Evolutionary conservation across 2,797 vertebrate genomes (phyloP).

Genomic region (Aplochiton taeniatus): DNA sequence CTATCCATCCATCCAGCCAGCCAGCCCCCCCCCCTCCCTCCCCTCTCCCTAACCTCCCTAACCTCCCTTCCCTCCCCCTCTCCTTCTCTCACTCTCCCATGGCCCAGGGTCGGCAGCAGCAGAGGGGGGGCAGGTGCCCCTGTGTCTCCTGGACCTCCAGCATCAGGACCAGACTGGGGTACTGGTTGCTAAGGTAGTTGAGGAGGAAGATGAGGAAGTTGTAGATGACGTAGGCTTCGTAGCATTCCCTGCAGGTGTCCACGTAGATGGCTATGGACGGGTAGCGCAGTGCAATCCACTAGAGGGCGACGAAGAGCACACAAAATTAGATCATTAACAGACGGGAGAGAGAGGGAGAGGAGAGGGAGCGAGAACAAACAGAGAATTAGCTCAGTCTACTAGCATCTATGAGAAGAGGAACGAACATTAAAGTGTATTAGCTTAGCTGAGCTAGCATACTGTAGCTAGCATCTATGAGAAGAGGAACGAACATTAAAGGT

Average conservation of each 20-base stretch:
- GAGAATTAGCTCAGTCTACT: too few relatives aligned
- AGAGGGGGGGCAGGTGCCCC: constrained; percentile 92
- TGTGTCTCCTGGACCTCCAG: constrained; percentile 97
- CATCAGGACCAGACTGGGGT: constrained; percentile 92
- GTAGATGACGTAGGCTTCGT: constrained; percentile 98
- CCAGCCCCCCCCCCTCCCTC: too few relatives aligned
- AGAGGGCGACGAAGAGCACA: too few relatives aligned
- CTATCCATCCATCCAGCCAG: too few relatives aligned
- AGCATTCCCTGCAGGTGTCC: constrained; percentile 98
- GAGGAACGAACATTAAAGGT: too few relatives aligned
- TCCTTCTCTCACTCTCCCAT: constrained; percentile 93
- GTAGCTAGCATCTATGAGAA: too few relatives aligned
- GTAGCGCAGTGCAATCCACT: constrained; percentile 98
- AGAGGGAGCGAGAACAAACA: background rate
- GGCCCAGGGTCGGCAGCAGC: constrained; percentile 94
- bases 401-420: too few relatives aligned
- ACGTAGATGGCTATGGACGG: constrained; percentile 95
- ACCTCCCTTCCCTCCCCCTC: too few relatives aligned
- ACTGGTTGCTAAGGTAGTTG: constrained; percentile 93
- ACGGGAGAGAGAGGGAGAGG: constrained; percentile 5
- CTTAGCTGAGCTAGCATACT: too few relatives aligned
- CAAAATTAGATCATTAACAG: too few relatives aligned
- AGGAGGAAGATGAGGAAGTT: constrained; percentile 98
- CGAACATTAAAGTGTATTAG: too few relatives aligned
- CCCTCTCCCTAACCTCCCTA: too few relatives aligned